Percentiles rank a stretch among this genome's conserved stretches.
Evolutionary conservation across 2,797 vertebrate species (phyloP).

Genomic region (Glossophaga mutica): DNA sequence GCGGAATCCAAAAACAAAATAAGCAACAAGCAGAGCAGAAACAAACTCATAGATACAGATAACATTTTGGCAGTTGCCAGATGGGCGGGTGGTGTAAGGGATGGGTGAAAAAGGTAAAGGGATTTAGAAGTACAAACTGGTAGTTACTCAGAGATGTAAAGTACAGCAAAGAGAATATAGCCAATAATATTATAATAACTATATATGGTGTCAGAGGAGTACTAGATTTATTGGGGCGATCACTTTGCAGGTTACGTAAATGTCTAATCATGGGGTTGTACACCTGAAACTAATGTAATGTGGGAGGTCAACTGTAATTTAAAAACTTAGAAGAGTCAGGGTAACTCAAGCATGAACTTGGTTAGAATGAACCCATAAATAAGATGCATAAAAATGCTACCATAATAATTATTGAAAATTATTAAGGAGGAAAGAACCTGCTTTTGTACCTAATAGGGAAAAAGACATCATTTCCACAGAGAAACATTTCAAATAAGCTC

Average conservation of each 20-base stretch:
- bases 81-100: neutral
- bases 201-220: neutral
- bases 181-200: neutral
- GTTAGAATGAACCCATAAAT: neutral
- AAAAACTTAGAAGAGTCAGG: neutral
- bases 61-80: neutral
- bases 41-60: neutral
- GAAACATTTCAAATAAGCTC: neutral
- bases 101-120: neutral
- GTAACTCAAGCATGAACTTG: neutral
- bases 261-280: neutral
- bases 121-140: neutral
- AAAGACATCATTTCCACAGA: neutral
- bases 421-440: neutral
- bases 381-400: neutral
- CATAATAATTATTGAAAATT: neutral
- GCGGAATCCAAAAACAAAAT: neutral
- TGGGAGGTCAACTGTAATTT: neutral
- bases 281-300: neutral
- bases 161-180: neutral
- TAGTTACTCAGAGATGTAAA: neutral
- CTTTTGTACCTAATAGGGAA: neutral
- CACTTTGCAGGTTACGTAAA: neutral
- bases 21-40: neutral
- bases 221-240: neutral